Evolutionary conservation across 2,797 vertebrate species (phyloP).

Genomic region (Glyptemys insculpta): DNA sequence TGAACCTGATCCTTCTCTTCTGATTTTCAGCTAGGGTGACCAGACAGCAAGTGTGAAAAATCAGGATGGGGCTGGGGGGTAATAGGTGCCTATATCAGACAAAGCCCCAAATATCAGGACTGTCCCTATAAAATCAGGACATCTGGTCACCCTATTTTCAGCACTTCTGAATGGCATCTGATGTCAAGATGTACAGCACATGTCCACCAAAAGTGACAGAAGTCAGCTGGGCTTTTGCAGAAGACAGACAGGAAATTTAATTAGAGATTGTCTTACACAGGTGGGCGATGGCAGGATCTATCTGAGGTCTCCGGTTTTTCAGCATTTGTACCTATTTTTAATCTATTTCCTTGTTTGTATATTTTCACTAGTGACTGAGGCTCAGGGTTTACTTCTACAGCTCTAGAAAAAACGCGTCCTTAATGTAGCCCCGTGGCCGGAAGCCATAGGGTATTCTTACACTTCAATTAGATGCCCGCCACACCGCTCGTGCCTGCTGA

Average conservation of each 20-base stretch:
- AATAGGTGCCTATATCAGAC: too few species aligned
- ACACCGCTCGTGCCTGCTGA: too few species aligned
- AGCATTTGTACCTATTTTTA: rapidly evolving
- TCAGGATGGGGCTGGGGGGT: too few species aligned
- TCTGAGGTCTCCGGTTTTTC: not conserved
- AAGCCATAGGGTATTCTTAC: not conserved
- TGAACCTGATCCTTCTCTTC: rapidly evolving
- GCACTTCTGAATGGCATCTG: rapidly evolving
- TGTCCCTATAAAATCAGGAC: too few species aligned
- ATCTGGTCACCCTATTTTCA: not conserved
- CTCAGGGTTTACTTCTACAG: not conserved
- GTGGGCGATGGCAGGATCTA: too few species aligned
- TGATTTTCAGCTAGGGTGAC: not conserved
- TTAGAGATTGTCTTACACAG: not conserved
- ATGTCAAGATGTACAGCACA: not conserved
- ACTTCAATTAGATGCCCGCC: not conserved
- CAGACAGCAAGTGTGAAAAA: too few species aligned
- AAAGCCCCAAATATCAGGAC: too few species aligned
- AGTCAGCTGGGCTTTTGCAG: not conserved
- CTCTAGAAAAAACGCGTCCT: rapidly evolving
- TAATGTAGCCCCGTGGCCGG: not conserved
- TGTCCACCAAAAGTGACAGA: not conserved
- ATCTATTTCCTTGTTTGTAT: rapidly evolving
- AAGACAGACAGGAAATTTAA: not conserved
- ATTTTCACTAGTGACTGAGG: rapidly evolving